Conservation (phyloP, 1,140 invertebrate genomes). For the Aporrectodea caliginosa region DNA sequence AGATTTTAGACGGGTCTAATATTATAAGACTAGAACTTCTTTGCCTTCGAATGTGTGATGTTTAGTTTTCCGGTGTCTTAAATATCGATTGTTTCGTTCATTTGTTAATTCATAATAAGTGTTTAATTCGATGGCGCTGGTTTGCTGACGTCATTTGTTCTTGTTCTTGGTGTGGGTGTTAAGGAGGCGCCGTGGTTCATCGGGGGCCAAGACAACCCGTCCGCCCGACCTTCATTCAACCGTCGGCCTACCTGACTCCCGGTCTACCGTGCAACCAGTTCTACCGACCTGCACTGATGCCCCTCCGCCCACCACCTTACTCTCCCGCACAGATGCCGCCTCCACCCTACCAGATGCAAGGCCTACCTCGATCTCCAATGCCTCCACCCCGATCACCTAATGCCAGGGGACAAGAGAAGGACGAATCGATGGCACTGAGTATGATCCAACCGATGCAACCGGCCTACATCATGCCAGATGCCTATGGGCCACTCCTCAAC, state of each 20-base stretch:
- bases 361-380: neutral
- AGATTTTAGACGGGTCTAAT: too few species aligned
- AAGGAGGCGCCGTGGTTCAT: too few species aligned
- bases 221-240: neutral
- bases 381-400: neutral
- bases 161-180: too few species aligned
- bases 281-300: neutral
- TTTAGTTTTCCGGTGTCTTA: too few species aligned
- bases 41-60: too few species aligned
- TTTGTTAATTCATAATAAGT: too few species aligned
- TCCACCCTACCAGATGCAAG: neutral
- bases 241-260: neutral
- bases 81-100: too few species aligned
- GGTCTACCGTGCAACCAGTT: neutral
- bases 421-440: neutral
- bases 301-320: neutral
- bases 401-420: neutral
- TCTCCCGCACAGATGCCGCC: neutral
- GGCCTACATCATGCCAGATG: neutral
- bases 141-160: too few species aligned
- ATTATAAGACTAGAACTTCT: too few species aligned
- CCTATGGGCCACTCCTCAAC: neutral
- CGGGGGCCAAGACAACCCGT: too few species aligned
- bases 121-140: too few species aligned
- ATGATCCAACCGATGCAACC: neutral